Percentiles rank a stretch among this genome's conserved stretches.
Evolutionary conservation across 2,888 invertebrate genomes (phyloP).

Genomic region (Agonopterix alstromeriana): DNA sequence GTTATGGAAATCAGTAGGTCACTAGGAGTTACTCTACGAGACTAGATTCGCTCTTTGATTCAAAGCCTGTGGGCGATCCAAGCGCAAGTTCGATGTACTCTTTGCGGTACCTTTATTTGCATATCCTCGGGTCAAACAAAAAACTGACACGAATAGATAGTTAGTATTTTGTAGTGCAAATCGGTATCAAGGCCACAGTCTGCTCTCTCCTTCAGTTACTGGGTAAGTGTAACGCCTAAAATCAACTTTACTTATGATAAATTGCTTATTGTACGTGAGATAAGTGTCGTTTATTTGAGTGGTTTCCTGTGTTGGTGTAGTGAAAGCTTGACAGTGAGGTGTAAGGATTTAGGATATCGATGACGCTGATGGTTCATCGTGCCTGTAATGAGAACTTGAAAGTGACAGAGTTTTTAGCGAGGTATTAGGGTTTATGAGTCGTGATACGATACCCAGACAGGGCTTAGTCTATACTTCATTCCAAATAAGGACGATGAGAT

Average conservation of each 20-base stretch:
- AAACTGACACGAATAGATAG: conserved; percentile 63
- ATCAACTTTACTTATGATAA: conserved; percentile 64
- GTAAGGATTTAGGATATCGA: conserved; percentile 49
- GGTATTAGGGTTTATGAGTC: not conserved
- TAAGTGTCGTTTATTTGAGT: conserved; percentile 65
- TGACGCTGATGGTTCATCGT: conserved; percentile 28
- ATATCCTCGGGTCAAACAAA: conserved; percentile 57
- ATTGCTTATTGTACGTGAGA: conserved; percentile 69
- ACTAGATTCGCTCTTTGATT: conserved; percentile 56
- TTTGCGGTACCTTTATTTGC: conserved; percentile 71
- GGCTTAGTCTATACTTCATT: no score
- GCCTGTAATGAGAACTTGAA: conserved; percentile 2
- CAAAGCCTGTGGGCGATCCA: conserved; percentile 47
- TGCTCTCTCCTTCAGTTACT: conserved; percentile 65
- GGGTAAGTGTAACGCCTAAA: conserved; percentile 73
- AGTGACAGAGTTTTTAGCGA: not conserved
- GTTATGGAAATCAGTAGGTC: conserved; percentile 72
- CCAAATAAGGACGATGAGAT: no score
- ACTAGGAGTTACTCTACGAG: conserved; percentile 36
- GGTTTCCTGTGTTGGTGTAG: conserved; percentile 64
- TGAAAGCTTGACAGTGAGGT: conserved; percentile 51
- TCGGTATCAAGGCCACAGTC: conserved; percentile 64
- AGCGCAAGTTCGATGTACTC: conserved; percentile 69
- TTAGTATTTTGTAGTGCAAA: conserved; percentile 50
- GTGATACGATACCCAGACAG: no score